Conservation (phyloP, 92 coral and sea anemone species). For the Parazoanthus darwini region DNA sequence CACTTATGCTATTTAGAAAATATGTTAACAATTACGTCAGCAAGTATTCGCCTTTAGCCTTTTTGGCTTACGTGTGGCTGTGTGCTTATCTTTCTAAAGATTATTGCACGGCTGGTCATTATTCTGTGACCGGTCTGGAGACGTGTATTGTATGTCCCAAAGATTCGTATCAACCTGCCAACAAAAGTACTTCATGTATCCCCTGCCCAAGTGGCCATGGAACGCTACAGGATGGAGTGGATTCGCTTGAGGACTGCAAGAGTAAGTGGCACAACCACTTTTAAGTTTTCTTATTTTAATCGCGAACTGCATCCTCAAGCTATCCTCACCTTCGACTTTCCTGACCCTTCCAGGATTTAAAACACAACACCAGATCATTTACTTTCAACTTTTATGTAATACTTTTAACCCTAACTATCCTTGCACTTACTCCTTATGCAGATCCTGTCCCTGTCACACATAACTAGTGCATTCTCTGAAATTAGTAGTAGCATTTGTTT, state of each 20-base stretch:
- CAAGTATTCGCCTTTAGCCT: neutral
- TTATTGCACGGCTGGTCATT: conserved; percentile 64
- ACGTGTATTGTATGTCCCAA: conserved; percentile 73
- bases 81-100: conserved; percentile 27
- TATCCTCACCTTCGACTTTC: too few relatives aligned
- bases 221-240: conserved; percentile 50
- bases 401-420: too few relatives aligned
- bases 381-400: too few relatives aligned
- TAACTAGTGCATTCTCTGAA: too few relatives aligned
- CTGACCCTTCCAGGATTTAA: too few relatives aligned
- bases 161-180: conserved; percentile 69
- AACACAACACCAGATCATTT: too few relatives aligned
- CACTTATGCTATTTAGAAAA: neutral
- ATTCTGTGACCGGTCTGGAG: conserved; percentile 69
- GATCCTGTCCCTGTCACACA: too few relatives aligned
- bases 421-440: too few relatives aligned
- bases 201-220: conserved; percentile 70
- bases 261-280: conserved; percentile 18
- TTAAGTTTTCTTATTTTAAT: too few relatives aligned
- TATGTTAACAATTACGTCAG: neutral
- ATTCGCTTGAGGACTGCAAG: conserved; percentile 66
- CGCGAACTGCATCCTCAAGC: too few relatives aligned
- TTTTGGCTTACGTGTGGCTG: neutral
- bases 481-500: too few relatives aligned
- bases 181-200: conserved; percentile 64